These are phyloP conservation scores for Balaeniceps rex DNA, from an alignment of 2,113 vertebrate species.

Conservation along the genomic window DNA sequence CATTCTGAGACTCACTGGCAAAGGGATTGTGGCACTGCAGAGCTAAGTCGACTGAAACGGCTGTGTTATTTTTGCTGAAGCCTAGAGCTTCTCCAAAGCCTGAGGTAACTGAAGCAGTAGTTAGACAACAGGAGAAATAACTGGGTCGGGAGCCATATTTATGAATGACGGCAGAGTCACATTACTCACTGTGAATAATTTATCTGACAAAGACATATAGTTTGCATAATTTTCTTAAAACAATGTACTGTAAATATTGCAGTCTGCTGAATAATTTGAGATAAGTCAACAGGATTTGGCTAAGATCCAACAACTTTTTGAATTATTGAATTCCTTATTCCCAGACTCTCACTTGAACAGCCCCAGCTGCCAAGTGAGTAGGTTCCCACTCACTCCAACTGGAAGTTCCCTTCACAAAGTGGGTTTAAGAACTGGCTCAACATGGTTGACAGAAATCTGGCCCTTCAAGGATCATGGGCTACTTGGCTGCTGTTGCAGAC, in stretches of 20 bases:
- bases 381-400: neutral
- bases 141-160: neutral
- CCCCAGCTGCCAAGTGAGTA: neutral
- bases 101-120: neutral
- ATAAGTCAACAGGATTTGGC: conserved; percentile 23
- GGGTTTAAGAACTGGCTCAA: neutral
- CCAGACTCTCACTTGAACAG: neutral
- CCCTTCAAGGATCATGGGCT: neutral
- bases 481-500: neutral
- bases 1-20: neutral
- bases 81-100: neutral
- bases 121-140: neutral
- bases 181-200: conserved; percentile 16
- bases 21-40: neutral
- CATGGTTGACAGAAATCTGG: neutral
- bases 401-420: neutral
- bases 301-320: neutral
- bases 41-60: neutral
- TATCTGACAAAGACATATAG: neutral
- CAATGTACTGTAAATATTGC: conserved; percentile 14
- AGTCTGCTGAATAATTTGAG: conserved; percentile 15
- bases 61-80: neutral
- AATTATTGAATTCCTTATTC: neutral
- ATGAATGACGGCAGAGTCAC: neutral
- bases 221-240: conserved; percentile 44